phyloP scores from a whole-genome alignment of 2,113 vertebrate genomes.

The Elaphurus davidianus region DNA sequence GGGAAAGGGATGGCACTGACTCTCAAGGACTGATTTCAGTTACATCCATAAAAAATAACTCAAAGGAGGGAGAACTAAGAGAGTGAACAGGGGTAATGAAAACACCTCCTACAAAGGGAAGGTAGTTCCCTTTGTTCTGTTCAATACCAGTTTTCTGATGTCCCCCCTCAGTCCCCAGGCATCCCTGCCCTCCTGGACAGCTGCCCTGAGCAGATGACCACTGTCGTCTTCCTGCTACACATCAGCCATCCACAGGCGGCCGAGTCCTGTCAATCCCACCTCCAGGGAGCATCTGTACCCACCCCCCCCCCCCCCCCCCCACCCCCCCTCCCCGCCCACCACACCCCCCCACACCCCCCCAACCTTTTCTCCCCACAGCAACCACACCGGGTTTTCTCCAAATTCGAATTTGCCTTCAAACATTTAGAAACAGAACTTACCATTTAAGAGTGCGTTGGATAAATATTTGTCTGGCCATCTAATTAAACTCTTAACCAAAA shows the following conservation, averaged over 20 bases:
- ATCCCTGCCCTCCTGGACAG: background rate
- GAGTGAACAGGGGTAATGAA: background rate
- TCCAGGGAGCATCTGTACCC: background rate
- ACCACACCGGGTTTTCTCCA: background rate
- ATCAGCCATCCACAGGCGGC: accelerated
- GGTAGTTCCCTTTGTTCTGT: background rate
- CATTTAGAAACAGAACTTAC: constrained; percentile 61
- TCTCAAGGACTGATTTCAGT: background rate
- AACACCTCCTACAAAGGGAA: background rate
- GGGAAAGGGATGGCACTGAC: background rate
- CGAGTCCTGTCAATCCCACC: background rate
- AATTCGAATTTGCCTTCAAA: constrained; percentile 73
- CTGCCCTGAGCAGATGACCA: background rate
- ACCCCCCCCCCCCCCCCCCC: accelerated
- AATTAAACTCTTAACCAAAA: constrained; percentile 60
- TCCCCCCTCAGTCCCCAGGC: background rate
- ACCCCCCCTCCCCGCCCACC: too few species aligned
- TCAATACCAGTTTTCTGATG: background rate
- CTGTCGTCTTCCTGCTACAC: background rate
- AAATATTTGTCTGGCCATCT: constrained; percentile 43
- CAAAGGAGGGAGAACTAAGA: background rate
- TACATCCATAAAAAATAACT: background rate
- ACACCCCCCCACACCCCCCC: too few species aligned
- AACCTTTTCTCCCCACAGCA: background rate
- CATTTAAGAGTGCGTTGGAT: background rate